These are phyloP conservation scores for Cheilinus undulatus DNA, from an alignment of 2,113 vertebrate species.

Conservation along the genomic window DNA sequence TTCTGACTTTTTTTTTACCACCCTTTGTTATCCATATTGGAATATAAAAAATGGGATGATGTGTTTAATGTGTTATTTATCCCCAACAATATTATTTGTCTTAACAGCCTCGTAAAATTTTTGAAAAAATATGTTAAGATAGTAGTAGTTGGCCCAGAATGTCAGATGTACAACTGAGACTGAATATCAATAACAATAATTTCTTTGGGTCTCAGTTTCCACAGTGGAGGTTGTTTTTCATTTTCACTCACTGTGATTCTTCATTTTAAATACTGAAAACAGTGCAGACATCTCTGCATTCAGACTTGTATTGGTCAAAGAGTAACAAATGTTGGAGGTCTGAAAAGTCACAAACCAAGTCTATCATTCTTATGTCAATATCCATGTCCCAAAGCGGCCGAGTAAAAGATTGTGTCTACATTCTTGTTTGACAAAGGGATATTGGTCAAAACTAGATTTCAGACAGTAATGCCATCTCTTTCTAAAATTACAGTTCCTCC, in stretches of 20 bases:
- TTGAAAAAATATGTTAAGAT: background rate
- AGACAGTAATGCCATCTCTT: slow-evolving; percentile 32
- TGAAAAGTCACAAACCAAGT: slow-evolving; percentile 16
- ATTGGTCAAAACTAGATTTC: slow-evolving; percentile 33
- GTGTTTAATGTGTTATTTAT: background rate
- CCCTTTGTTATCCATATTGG: too few relatives aligned
- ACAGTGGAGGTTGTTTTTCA: background rate
- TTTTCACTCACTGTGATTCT: background rate
- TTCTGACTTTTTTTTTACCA: too few relatives aligned
- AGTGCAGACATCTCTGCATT: background rate
- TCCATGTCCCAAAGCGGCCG: slow-evolving; percentile 46
- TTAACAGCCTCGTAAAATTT: background rate
- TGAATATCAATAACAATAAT: background rate
- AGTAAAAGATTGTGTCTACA: slow-evolving; percentile 52
- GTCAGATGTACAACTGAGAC: background rate
- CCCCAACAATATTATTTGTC: background rate
- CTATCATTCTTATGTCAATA: slow-evolving; percentile 54
- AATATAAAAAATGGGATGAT: background rate
- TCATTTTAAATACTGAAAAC: background rate
- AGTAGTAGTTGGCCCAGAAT: background rate
- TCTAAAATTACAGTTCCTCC: slow-evolving; percentile 33
- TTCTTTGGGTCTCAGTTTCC: background rate
- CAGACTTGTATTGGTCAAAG: slow-evolving; percentile 15
- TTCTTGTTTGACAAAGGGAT: slow-evolving; percentile 41
- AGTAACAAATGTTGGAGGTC: slow-evolving; percentile 19